Base-by-base conservation (phyloP, 2,113 vertebrate species). In the Mobula birostris region DNA sequence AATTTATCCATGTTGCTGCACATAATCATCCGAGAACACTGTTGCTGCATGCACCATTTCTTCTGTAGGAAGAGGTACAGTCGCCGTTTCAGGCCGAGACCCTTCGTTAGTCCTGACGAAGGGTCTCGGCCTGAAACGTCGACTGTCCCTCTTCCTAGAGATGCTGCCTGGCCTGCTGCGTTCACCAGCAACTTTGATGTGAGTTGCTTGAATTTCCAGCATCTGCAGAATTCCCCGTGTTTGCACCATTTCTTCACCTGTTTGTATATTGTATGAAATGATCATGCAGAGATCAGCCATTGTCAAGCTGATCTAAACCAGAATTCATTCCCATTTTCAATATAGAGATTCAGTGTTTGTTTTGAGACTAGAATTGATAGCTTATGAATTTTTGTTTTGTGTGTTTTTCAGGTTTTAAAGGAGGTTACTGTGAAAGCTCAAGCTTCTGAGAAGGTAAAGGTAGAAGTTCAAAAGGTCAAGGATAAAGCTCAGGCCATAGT, bases 381-480 rank as follows among this genome's bases (percentile, higher is more conserved):
- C 17, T 94, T 32, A 27, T 94, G 1, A 94, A 15, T 94, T 32
- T 12, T 19, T 85, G 7, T 85, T 24, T 24, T n/a, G n/a, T 66
- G 56, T 56, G 0, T 95, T 78, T 91, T 94, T 21, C 96, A 99
- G 98, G 98, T 99, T 58, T 95, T 99, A 94, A 99, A 98, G 95
- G 98, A 99, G 95, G 98, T 99, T 93, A 99, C 97, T 0, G 97
- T 98, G 74, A 99, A 99, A 96, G 98, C 99, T 0, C 98, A 99
- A 95, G 98, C 98, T 82, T 98, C 98, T 0, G 98, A 99, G 95
- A 97, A 96, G 32, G 98, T 99, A 94, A 99, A 99, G 94, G 97
- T 97, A 11, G 98, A 99, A 95, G 98, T 99, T 0, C 99, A 98
- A 95, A 99, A 99, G 95, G 98, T 99, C 92, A 99, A 99, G 95